phyloP scores from a whole-genome alignment of 2,888 invertebrate species.

The Drosophila merina region DNA sequence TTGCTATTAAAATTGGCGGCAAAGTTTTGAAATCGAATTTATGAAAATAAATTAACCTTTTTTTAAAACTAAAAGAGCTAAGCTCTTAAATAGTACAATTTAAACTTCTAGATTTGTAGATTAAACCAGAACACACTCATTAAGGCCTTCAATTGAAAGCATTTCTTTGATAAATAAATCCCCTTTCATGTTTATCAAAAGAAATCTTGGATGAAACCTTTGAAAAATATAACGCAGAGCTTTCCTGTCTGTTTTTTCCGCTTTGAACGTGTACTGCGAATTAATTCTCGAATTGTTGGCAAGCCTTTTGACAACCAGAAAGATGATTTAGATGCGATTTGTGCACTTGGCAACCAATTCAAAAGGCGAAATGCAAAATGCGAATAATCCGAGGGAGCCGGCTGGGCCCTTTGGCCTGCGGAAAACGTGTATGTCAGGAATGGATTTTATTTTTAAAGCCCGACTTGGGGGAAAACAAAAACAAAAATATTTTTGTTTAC shows the following conservation, averaged over 20 bases:
- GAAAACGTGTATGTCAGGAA: slow-evolving; percentile 23
- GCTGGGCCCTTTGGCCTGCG: slow-evolving; percentile 22
- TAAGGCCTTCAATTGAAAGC: too few relatives aligned
- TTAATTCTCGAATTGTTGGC: slow-evolving; percentile 23
- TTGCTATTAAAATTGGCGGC: too few relatives aligned
- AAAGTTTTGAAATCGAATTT: too few relatives aligned
- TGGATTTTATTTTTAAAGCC: slow-evolving; percentile 11
- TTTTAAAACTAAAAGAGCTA: too few relatives aligned
- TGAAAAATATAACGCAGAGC: not conserved
- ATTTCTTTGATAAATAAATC: too few relatives aligned
- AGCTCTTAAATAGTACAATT: too few relatives aligned
- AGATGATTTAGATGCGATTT: slow-evolving; percentile 40
- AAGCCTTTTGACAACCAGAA: slow-evolving; percentile 15
- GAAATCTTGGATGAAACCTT: too few relatives aligned
- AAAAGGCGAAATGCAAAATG: slow-evolving; percentile 6
- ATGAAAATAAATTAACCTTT: too few relatives aligned
- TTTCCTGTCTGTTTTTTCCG: slow-evolving; percentile 9
- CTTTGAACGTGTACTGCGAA: not conserved
- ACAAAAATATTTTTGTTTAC: slow-evolving; percentile 75
- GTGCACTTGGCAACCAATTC: slow-evolving; percentile 59
- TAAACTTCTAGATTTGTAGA: too few relatives aligned
- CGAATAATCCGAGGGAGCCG: slow-evolving; percentile 14
- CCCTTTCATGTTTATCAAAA: too few relatives aligned
- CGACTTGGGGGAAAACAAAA: slow-evolving; percentile 25
- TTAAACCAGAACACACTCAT: too few relatives aligned